Evolutionary conservation across 2,113 vertebrate genomes (phyloP).

Genomic region (Haemorhous mexicanus): DNA sequence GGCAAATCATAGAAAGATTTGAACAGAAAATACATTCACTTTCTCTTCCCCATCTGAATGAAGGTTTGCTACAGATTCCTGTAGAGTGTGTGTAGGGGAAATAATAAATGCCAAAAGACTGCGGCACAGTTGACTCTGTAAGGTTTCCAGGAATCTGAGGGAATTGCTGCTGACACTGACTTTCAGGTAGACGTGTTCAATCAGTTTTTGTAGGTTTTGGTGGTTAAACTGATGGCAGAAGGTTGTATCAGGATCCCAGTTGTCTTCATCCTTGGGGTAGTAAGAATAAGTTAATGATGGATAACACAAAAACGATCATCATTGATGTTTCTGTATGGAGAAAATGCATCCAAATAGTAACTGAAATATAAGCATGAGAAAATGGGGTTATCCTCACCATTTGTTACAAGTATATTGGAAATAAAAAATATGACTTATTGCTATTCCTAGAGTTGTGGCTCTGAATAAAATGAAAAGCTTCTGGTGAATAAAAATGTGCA

Average conservation of each 20-base stretch:
- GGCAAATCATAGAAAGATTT: background rate
- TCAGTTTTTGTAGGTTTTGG: background rate
- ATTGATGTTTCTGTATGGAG: background rate
- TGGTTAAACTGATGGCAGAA: background rate
- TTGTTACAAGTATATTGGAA: background rate
- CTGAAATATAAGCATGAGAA: background rate
- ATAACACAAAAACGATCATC: background rate
- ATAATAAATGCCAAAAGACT: background rate
- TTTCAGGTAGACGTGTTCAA: background rate
- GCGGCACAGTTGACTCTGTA: background rate
- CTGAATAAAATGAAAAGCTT: background rate
- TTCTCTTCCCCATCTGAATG: background rate
- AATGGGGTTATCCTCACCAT: background rate
- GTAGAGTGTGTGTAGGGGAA: background rate
- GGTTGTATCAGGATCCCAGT: background rate
- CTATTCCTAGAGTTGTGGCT: background rate
- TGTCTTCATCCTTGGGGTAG: background rate
- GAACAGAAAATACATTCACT: background rate
- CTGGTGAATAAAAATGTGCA: background rate
- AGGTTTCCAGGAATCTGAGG: background rate
- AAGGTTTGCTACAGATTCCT: background rate
- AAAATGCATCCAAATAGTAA: background rate
- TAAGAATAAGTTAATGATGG: background rate
- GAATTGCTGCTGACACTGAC: background rate
- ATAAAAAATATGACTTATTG: background rate